Base-by-base conservation (phyloP, 92 coral and sea anemone genomes). In the Palythoa grandis region DNA sequence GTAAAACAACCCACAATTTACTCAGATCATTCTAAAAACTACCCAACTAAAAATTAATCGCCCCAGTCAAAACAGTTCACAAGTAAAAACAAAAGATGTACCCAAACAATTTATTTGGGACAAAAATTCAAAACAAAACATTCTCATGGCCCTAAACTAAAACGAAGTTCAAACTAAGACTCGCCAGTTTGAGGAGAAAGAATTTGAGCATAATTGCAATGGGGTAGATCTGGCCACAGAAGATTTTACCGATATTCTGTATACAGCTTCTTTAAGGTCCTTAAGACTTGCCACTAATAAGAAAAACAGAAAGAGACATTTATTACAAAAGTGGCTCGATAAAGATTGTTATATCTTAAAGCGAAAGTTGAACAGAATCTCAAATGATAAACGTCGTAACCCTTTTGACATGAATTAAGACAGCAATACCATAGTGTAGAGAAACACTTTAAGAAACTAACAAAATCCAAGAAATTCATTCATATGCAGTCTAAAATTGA, bases 1-100 rank as follows among this genome's bases (percentile, higher is more conserved):
- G n/a, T n/a, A n/a, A n/a, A n/a, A n/a, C n/a, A n/a, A n/a, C n/a
- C n/a, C n/a, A n/a, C n/a, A n/a, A n/a, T n/a, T 22, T 75, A 83
- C 50, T 75, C 84, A 11, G 84, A 88, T 88, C 87, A 83, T 70
- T 83, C 19, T 68, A 7, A 52, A 56, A 24, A 66, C 66, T 48
- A 25, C 25, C 16, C 63, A 22, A 11, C 43, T 61, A 5, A 25
- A 75, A 19, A 52, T 1, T 20, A 67, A 83, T 47, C 52, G 74
- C 24, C 8, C 12, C 6, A 66, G 12, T 54, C 60, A 66, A 66
- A 66, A 7, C 4, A 66, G 35, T n/a, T 70, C 87, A 37, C 19
- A 72, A 0, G 19, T 84, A 84, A 24, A 56, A 72, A 84, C n/a
- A n/a, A n/a, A n/a, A n/a, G n/a, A n/a, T n/a, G n/a, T n/a, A 40